Percentiles rank a stretch among this genome's conserved stretches.
phyloP scores from a whole-genome alignment of 2,113 vertebrate species.

The Eurystomus gularis region DNA sequence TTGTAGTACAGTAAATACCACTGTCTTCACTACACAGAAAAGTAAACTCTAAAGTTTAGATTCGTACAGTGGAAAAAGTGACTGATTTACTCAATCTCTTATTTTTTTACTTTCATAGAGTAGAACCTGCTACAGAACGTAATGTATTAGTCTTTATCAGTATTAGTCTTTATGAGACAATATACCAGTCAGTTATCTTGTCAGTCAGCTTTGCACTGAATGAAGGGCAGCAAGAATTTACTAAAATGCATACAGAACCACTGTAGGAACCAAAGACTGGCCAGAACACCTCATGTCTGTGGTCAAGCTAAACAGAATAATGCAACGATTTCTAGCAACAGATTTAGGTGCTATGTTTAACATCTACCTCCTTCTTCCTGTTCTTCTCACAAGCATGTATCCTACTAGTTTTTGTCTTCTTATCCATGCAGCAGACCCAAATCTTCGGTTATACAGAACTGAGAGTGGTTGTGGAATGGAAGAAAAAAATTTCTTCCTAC shows the following conservation, averaged over 20 bases:
- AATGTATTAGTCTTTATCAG: background rate
- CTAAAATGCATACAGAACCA: background rate
- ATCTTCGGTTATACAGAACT: background rate
- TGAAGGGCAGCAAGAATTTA: background rate
- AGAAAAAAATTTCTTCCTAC: background rate
- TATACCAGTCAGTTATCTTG: background rate
- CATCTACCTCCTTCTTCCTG: background rate
- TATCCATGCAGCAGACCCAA: background rate
- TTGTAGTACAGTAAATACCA: conserved; percentile 58
- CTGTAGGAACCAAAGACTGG: background rate
- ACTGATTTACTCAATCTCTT: background rate
- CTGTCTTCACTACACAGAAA: background rate
- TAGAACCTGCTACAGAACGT: background rate
- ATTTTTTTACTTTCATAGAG: background rate
- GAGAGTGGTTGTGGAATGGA: background rate
- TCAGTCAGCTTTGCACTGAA: background rate
- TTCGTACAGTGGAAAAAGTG: background rate
- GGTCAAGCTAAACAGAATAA: background rate
- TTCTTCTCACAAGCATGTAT: background rate
- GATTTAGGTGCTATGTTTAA: background rate
- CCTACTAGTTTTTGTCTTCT: background rate
- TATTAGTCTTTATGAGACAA: background rate
- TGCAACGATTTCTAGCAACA: background rate
- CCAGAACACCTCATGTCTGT: background rate
- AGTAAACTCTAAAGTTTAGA: background rate